Evolutionary conservation across 2,888 invertebrate genomes (phyloP).

Genomic region (Acleris holmiana): DNA sequence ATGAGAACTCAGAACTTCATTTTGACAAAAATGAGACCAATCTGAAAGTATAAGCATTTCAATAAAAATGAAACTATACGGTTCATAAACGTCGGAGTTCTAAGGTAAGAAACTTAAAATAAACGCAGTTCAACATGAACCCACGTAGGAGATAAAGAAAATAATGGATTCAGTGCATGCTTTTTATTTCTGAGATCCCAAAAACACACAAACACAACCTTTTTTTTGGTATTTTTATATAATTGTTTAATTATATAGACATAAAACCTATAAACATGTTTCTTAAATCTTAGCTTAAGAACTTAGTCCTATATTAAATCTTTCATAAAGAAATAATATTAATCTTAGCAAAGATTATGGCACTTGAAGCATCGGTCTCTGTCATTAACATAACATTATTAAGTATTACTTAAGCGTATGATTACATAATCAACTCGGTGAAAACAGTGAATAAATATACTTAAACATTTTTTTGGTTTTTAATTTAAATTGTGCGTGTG

Average conservation of each 20-base stretch:
- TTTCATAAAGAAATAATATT: constrained; percentile 39
- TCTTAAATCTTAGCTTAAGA: constrained; percentile 24
- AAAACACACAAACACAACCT: constrained; percentile 79
- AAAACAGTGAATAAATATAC: constrained; percentile 53
- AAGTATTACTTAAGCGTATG: constrained; percentile 43
- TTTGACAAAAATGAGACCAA: too few relatives aligned
- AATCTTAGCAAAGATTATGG: constrained; percentile 63
- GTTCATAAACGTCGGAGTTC: too few relatives aligned
- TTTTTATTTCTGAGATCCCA: constrained; percentile 84
- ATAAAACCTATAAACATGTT: constrained; percentile 5
- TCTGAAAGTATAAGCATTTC: too few relatives aligned
- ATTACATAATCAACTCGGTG: constrained; percentile 55
- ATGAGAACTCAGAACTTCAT: too few relatives aligned
- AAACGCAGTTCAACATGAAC: too few relatives aligned
- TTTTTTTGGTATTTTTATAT: constrained; percentile 48
- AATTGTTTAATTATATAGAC: constrained; percentile 34
- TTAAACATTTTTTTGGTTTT: constrained; percentile 57
- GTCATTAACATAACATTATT: constrained; percentile 52
- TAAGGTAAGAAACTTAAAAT: too few relatives aligned
- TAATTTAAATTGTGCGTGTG: constrained; percentile 65
- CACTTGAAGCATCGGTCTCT: constrained; percentile 75
- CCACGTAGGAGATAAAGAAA: constrained; percentile 40
- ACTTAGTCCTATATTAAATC: constrained; percentile 33
- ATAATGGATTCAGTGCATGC: constrained; percentile 63
- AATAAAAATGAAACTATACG: too few relatives aligned